Evolutionary conservation across 2,797 vertebrate species (phyloP), one percentile per base, ranked within the genome.

Genomic region (Mus minutoides): DNA sequence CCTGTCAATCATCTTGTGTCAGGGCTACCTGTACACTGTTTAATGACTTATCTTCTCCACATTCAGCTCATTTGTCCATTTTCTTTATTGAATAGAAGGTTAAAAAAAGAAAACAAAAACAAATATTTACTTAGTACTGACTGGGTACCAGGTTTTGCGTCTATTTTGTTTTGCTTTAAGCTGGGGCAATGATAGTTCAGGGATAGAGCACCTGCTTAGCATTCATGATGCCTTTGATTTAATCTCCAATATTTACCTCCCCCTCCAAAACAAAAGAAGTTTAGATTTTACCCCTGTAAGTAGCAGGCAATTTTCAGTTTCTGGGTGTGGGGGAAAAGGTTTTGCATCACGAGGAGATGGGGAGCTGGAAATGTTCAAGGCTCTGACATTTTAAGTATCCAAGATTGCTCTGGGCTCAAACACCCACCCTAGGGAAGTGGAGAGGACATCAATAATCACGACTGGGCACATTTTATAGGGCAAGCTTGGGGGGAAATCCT

Each of bases 121-220:
- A 92, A 52, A 76, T 34, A 43, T 76, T 91, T 92, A 86, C 96
- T 91, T 94, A 89, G 46, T 90, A n/a, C 69, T 80, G 71, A 52
- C 69, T 43, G 29, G 34, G 69, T 69, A 43, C 84, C 75, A n/a
- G 75, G 84, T 49, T 83, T 80, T 64, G 29, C 31, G 4, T 31
- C n/a, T 73, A 14, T n/a, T 40, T 17, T 83, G 77, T 31, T 52
- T 60, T 80, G 75, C 91, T 80, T 52, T 46, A 58, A 19, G 13
- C 52, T 58, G 6, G 21, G 37, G 40, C 5, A 22, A 3, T 3
- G 29, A 3, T 75, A 43, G 24, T 49, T 82, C 64, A 82, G 19
- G 31, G 19, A 24, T 40, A 58, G 89, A 46, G 13, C 17, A 73
- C 37, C 49, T 46, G 78, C 19, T 46, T 82, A 26, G 78, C 19